A percentile compares a stretch with the other conserved stretches of the same genome.
Evolutionary conservation across 2,888 invertebrate genomes (phyloP).

Genomic region (Drosophila cracens): DNA sequence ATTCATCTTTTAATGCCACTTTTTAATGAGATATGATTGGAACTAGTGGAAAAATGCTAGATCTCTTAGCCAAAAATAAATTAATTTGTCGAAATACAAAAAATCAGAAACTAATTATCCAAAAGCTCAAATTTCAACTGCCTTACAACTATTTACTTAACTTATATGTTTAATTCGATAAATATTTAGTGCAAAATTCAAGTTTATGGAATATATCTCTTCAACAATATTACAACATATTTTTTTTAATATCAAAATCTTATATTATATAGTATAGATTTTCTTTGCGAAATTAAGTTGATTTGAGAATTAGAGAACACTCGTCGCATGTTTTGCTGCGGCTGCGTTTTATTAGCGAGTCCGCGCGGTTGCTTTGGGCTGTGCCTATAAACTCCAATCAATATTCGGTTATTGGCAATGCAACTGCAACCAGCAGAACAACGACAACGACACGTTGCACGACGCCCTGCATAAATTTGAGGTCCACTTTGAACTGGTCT

Average conservation of each 20-base stretch:
- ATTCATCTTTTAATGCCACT: conserved; percentile 10
- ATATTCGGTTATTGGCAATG: conserved; percentile 79
- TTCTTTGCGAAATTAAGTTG: conserved; percentile 2
- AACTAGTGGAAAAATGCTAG: not conserved
- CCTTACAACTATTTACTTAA: not conserved
- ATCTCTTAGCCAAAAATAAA: not conserved
- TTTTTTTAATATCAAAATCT: not conserved
- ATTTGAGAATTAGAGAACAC: conserved; percentile 9
- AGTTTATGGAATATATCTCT: not conserved
- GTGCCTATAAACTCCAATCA: conserved; percentile 74
- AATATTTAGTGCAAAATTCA: not conserved
- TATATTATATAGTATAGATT: not conserved
- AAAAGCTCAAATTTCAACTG: not conserved
- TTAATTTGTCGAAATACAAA: not conserved
- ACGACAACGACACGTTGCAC: conserved; percentile 41
- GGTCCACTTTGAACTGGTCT: conserved; percentile 20
- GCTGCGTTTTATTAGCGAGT: conserved; percentile 36
- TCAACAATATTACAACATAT: not conserved
- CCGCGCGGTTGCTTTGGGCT: conserved; percentile 6
- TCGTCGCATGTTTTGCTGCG: conserved; percentile 15
- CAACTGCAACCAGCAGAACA: conserved; percentile 41
- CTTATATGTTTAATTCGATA: not conserved
- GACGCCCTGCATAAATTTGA: conserved; percentile 65
- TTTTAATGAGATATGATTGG: not conserved
- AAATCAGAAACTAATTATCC: not conserved